Evolutionary conservation across 2,888 invertebrate species (phyloP).

Genomic region (Melanotus villosus): DNA sequence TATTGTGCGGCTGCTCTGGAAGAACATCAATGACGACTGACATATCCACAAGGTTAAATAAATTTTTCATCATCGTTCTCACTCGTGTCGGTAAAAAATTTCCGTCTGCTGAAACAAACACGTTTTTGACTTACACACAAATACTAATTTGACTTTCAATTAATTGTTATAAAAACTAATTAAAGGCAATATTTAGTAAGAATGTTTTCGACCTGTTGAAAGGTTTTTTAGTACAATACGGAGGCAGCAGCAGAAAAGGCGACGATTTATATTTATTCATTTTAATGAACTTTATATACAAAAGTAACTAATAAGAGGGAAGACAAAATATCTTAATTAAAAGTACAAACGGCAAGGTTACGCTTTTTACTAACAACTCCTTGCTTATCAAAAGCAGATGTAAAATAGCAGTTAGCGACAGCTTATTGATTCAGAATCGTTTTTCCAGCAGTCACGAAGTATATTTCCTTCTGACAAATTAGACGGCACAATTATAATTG

Average conservation of each 20-base stretch:
- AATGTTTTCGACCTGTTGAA: neutral
- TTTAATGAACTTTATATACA: conserved; percentile 4
- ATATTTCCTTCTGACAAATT: neutral
- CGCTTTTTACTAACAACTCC: neutral
- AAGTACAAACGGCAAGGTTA: neutral
- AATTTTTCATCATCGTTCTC: no score
- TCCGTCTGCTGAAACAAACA: no score
- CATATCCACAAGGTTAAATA: no score
- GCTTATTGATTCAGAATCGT: neutral
- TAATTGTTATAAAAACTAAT: conserved; percentile 9
- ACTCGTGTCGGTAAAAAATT: no score
- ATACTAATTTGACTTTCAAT: conserved; percentile 11
- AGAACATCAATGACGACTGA: no score
- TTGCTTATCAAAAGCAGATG: neutral
- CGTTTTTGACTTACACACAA: neutral
- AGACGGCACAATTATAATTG: neutral
- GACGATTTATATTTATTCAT: neutral
- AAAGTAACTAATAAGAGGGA: neutral
- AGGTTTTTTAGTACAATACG: neutral
- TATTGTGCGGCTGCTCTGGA: no score
- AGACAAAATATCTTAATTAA: conserved; percentile 5
- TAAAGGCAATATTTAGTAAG: neutral
- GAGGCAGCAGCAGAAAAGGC: neutral
- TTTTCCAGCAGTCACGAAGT: neutral
- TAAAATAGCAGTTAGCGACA: conserved; percentile 2